Conservation (phyloP, 2,888 invertebrate genomes). For the Drosophila mimetica region DNA sequence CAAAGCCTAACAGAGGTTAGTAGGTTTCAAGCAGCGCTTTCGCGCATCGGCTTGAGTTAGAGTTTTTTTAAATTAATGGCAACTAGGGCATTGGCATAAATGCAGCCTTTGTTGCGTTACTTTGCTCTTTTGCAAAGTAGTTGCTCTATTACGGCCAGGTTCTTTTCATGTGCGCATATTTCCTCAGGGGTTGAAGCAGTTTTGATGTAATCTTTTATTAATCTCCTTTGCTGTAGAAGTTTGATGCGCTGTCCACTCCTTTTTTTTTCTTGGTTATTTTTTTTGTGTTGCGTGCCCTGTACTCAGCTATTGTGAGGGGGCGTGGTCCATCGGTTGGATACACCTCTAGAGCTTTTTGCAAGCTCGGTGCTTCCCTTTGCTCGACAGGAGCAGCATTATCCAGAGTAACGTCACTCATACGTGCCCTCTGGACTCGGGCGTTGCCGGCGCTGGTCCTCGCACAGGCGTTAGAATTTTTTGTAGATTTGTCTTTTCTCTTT, state of each 20-base stretch:
- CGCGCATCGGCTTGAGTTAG: no score
- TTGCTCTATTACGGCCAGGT: background rate
- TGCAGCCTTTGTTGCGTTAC: conserved; percentile 1
- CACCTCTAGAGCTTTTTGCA: background rate
- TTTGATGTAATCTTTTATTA: conserved; percentile 1
- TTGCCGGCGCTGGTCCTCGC: no score
- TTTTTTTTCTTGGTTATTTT: background rate
- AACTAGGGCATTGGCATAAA: background rate
- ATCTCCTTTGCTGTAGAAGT: background rate
- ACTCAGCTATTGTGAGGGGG: background rate
- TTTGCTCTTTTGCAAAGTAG: background rate
- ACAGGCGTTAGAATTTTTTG: no score
- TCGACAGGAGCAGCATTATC: background rate
- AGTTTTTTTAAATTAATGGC: no score
- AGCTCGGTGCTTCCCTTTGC: no score
- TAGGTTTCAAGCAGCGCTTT: no score
- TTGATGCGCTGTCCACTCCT: background rate
- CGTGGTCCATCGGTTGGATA: background rate
- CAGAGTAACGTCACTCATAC: background rate
- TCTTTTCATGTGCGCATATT: background rate
- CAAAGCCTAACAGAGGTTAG: no score
- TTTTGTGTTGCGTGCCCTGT: background rate
- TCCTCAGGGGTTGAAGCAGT: background rate
- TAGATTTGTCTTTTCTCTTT: no score
- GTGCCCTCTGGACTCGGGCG: no score